phyloP scores from a whole-genome alignment of 1,140 invertebrate species.

The Caenorhabditis remanei region DNA sequence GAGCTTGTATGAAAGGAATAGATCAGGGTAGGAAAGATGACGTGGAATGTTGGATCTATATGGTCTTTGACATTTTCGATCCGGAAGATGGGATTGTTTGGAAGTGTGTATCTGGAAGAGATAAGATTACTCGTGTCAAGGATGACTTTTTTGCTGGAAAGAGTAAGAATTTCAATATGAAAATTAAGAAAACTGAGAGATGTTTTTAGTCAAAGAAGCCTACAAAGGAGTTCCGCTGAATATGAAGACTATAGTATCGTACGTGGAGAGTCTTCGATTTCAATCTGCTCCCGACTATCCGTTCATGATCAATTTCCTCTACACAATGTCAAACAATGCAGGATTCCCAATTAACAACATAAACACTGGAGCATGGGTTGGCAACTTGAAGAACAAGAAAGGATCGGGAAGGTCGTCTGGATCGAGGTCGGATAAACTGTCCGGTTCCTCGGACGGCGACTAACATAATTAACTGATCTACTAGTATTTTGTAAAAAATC shows the following conservation, averaged over 20 bases:
- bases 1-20: conserved; percentile 13
- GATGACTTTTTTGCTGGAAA: conserved; percentile 27
- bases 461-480: background rate
- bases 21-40: conserved; percentile 62
- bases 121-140: conserved; percentile 22
- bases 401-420: background rate
- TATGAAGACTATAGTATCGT: background rate
- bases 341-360: conserved; percentile 13
- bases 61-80: conserved; percentile 57
- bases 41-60: conserved; percentile 59
- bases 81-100: conserved; percentile 31
- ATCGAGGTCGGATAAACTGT: background rate
- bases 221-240: background rate
- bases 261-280: background rate
- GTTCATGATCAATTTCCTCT: background rate
- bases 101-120: conserved; percentile 21
- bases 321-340: background rate
- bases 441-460: background rate
- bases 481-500: too few relatives aligned
- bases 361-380: background rate
- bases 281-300: conserved; percentile 11
- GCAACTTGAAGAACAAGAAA: conserved; percentile 10
- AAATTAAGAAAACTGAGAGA: background rate
- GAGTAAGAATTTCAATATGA: background rate
- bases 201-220: background rate